Evolutionary conservation across 2,888 invertebrate genomes (phyloP), one percentile per base, ranked within the genome.

Genomic region (Heliothis peltigera): DNA sequence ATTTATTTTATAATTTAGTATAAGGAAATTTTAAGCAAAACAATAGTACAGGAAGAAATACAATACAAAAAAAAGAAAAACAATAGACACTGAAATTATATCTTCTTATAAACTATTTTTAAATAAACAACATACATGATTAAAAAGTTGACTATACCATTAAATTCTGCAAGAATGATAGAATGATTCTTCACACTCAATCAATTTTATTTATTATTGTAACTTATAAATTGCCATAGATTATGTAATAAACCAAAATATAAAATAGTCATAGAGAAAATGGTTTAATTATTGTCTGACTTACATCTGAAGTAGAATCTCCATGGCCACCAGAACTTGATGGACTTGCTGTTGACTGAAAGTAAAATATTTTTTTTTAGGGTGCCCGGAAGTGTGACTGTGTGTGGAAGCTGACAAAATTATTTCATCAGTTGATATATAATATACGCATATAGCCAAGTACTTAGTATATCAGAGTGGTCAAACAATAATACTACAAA

Each of bases 271-370:
- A n/a, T n/a, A n/a, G n/a, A n/a, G n/a, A n/a, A n/a, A n/a, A n/a
- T 12, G 0, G 35, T 18, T 1, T 12, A 7, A 19, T 32, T 10
- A 17, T 12, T 44, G 12, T n/a, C 0, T 18, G 15, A 85, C 92
- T 91, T 81, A 94, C 93, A 86, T 94, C 93, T 57, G 92, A 92
- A 39, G 91, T 91, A 43, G 90, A 87, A 64, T 95, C 94, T 53
- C 90, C 94, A 53, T 88, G 90, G 17, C 92, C 93, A 67, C 90
- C 91, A 12, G 93, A 94, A 75, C 92, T 94, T 4, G 92, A 91
- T 18, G 93, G 94, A 65, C 93, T 94, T 59, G 92, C 89, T 64
- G 94, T 92, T 21, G 93, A 92, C 94, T 94, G 87, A 54, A 90
- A 89, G 60, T 46, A 21, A 75, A 69, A 47, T 10, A 28, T 1